Base-by-base conservation (phyloP, 1,140 invertebrate species). In the Mizuhopecten yessoensis region DNA sequence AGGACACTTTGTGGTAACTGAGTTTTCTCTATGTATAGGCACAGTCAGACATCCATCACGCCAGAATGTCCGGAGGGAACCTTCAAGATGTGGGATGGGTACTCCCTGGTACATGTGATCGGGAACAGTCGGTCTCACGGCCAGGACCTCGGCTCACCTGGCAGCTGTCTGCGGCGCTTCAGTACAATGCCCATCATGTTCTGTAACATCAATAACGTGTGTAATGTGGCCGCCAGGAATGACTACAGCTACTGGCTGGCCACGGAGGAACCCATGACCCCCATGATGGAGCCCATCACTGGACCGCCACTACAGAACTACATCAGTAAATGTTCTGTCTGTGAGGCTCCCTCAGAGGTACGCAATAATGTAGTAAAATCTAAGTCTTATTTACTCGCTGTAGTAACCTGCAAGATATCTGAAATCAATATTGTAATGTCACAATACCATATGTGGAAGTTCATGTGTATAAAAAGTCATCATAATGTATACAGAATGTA, bases 81-180 rank as follows among this genome's bases (percentile, higher is more conserved):
- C 0, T 96, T 97, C 3, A 98, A 98, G 96, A 94, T 99, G 89
- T 99, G 99, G 99, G 98, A 98, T 91, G 99, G 99, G 90, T 99
- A 98, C 96, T 99, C 99, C 5, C 97, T 99, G 0, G 97, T 99
- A 0, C 99, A 99, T 95, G 98, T 99, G 87, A 98, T 99, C 96
- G 99, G 98, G 87, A 98, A 99, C 96, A 98, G 98, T 90, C 98
- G 98, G 95, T 97, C 99, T 0, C 98, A 98, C 95, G 98, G 98
- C 88, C 99, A 99, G 97, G 99, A 99, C 97, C 97, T 99, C 94
- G 99, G 99, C 98, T 90, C 97, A 95, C 92, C 96, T 45, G 96
- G 96, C 20, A 96, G 96, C 88, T 97, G 96, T 93, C 89, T 97
- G 75, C 90, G 94, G 33, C 91, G 95, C 33, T 97, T 97, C 93